Conservation (phyloP, 2,797 vertebrate species). For the Atherinosoma microstoma region DNA sequence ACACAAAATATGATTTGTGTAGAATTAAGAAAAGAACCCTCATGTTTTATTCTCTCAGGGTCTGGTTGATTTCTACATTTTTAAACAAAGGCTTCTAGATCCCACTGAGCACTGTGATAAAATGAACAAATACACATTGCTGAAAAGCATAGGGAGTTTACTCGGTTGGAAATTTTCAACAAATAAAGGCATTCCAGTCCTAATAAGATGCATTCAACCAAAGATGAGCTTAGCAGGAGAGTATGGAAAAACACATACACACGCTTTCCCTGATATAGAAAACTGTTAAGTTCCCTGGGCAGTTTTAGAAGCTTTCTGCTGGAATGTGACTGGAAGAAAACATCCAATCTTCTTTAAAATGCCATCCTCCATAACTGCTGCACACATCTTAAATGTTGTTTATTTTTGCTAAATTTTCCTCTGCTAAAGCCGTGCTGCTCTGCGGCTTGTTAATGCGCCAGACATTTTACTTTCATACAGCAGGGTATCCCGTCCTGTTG, state of each 20-base stretch:
- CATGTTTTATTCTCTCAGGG: slow-evolving; percentile 35
- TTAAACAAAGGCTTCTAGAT: slow-evolving; percentile 35
- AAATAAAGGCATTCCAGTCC: slow-evolving; percentile 49
- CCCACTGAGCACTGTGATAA: slow-evolving; percentile 33
- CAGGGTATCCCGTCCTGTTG: slow-evolving; percentile 34
- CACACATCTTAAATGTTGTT: slow-evolving; percentile 17
- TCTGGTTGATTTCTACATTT: slow-evolving; percentile 23
- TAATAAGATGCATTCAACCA: slow-evolving; percentile 62
- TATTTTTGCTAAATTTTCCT: slow-evolving; percentile 1
- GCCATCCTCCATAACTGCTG: background rate
- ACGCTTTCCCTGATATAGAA: background rate
- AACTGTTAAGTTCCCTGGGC: slow-evolving; percentile 54
- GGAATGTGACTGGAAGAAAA: slow-evolving; percentile 33
- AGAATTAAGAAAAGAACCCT: slow-evolving; percentile 48
- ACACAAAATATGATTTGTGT: slow-evolving; percentile 18
- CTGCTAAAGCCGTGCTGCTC: background rate
- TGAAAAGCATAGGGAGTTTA: slow-evolving; percentile 36
- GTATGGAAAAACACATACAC: slow-evolving; percentile 17
- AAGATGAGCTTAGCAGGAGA: slow-evolving; percentile 37
- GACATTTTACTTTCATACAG: slow-evolving; percentile 38
- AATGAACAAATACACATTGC: slow-evolving; percentile 12
- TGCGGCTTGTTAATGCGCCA: slow-evolving; percentile 23
- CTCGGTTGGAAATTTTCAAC: slow-evolving; percentile 56
- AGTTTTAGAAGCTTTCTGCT: slow-evolving; percentile 42
- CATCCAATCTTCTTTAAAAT: slow-evolving; percentile 40